These are phyloP conservation scores for Hyla sarda DNA, from an alignment of 2,113 vertebrate species.

Conservation along the genomic window DNA sequence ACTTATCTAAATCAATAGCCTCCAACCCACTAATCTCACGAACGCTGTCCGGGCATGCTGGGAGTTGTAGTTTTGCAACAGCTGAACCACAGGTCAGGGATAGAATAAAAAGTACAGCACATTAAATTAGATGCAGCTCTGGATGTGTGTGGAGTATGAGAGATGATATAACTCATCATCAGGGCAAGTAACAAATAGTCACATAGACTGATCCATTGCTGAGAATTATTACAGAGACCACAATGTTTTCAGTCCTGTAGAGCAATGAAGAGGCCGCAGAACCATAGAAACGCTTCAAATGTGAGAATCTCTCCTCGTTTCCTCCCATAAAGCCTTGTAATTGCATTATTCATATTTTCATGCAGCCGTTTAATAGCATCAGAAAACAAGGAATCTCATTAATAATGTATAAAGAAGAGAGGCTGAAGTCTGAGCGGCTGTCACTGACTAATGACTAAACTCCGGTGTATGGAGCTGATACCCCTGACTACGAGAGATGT, in stretches of 20 bases:
- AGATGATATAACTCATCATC: not conserved
- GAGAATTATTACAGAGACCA: not conserved
- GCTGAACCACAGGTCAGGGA: too few species aligned
- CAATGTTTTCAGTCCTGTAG: not conserved
- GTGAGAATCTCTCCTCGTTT: not conserved
- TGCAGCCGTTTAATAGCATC: constrained; percentile 34
- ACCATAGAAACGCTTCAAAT: not conserved
- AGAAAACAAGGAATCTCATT: constrained; percentile 34
- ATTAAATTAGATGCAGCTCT: not conserved
- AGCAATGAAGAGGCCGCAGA: not conserved
- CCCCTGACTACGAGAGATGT: not conserved
- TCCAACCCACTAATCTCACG: too few species aligned
- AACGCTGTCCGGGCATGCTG: not conserved
- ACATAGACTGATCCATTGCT: not conserved
- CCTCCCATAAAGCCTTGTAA: constrained; percentile 17
- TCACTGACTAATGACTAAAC: not conserved
- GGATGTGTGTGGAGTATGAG: not conserved
- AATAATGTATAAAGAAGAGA: constrained; percentile 25
- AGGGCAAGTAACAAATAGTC: not conserved
- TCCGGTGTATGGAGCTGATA: not conserved
- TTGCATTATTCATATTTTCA: constrained; percentile 42
- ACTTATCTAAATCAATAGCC: too few species aligned
- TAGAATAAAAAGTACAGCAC: not conserved
- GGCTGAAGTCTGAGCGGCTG: not conserved
- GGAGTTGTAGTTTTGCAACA: too few species aligned